Percentiles rank a stretch among this genome's conserved stretches.
Conservation (phyloP, 2,888 invertebrate species). For the Candidula unifasciata region DNA sequence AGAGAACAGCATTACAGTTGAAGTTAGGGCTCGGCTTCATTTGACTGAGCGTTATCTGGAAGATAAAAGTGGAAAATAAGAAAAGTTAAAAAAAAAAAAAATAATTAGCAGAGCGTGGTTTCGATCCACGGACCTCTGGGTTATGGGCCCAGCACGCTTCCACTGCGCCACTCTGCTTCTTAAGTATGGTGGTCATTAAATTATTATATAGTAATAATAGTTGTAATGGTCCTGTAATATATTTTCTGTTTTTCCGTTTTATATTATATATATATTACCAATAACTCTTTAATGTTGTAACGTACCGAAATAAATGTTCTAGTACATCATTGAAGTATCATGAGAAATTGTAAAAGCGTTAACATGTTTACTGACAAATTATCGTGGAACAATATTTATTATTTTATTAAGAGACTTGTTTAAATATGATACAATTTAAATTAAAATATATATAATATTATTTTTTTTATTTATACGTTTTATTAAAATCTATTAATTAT, state of each 20-base stretch:
- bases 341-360: not conserved
- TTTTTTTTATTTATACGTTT: not conserved
- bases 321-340: not conserved
- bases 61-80: no score
- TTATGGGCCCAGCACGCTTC: slow-evolving; percentile 18
- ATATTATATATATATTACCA: not conserved
- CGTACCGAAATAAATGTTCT: not conserved
- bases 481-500: not conserved
- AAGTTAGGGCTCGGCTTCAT: no score
- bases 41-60: no score
- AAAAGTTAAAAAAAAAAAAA: not conserved
- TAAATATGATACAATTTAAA: not conserved
- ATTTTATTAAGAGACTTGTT: not conserved
- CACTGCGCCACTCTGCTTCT: slow-evolving; percentile 31
- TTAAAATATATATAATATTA: not conserved
- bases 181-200: not conserved
- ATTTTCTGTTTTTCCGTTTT: not conserved
- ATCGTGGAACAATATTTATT: not conserved
- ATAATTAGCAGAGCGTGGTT: not conserved
- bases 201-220: not conserved
- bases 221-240: not conserved
- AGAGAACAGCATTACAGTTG: no score
- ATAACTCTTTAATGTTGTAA: not conserved
- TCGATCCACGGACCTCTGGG: slow-evolving; percentile 18
- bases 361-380: not conserved